Conservation (phyloP, 2,888 invertebrate genomes). For the Leucoptera coffeella region DNA sequence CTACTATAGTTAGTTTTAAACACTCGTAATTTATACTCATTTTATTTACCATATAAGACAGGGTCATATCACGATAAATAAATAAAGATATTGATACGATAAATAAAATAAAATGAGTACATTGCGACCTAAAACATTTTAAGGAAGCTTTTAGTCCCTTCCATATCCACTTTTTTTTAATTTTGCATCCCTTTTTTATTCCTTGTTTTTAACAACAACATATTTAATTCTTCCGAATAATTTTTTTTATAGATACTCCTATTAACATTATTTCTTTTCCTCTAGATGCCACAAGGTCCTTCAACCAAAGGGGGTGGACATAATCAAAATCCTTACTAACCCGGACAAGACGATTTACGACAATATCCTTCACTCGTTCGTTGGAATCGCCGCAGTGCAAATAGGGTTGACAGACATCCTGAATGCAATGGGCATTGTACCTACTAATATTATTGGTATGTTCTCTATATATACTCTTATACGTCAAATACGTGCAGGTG, state of each 20-base stretch:
- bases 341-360: conserved; percentile 56
- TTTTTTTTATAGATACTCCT: too few species aligned
- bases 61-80: too few species aligned
- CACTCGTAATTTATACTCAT: too few species aligned
- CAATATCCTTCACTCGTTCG: conserved; percentile 63
- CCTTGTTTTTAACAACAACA: background rate
- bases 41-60: too few species aligned
- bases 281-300: conserved; percentile 49
- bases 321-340: conserved; percentile 57
- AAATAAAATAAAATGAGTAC: too few species aligned
- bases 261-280: conserved; percentile 4
- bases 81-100: too few species aligned
- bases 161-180: background rate
- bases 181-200: background rate
- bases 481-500: too few species aligned
- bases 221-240: background rate
- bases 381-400: conserved; percentile 65
- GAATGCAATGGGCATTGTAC: conserved; percentile 51
- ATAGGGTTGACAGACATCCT: conserved; percentile 61
- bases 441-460: conserved; percentile 71
- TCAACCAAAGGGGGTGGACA: conserved; percentile 54
- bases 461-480: too few species aligned
- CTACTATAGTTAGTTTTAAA: too few species aligned
- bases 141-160: too few species aligned
- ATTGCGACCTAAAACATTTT: too few species aligned